Conservation (phyloP, 2,797 vertebrate genomes). For the Psittacula derbiana region DNA sequence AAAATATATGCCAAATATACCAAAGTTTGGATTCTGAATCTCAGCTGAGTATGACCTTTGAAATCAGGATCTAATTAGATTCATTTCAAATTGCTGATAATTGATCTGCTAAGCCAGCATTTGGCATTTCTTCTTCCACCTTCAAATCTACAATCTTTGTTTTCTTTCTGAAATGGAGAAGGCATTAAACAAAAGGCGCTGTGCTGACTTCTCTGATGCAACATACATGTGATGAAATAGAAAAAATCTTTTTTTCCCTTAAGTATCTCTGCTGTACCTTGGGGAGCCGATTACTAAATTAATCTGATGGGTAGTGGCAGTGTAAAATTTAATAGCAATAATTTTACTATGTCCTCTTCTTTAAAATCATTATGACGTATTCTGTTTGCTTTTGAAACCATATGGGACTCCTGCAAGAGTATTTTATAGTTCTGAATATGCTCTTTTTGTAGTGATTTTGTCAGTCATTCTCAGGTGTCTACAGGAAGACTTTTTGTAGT, state of each 20-base stretch:
- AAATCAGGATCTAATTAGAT: background rate
- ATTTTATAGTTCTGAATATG: background rate
- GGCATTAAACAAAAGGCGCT: background rate
- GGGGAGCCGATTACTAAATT: background rate
- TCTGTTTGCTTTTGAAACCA: background rate
- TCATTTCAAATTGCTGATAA: background rate
- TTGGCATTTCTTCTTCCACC: background rate
- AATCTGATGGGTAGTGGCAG: background rate
- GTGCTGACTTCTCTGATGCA: background rate
- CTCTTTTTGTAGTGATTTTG: background rate
- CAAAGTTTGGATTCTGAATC: background rate
- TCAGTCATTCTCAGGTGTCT: background rate
- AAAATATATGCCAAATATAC: background rate
- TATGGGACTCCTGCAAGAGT: background rate
- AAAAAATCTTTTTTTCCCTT: background rate
- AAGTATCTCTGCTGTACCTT: background rate
- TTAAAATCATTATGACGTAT: background rate
- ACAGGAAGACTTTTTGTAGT: background rate
- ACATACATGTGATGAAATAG: background rate
- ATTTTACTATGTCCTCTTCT: background rate
- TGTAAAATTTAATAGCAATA: background rate
- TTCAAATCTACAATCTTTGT: background rate
- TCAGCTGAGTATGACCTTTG: background rate
- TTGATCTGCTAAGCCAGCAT: background rate
- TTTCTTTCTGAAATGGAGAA: background rate